Percentiles rank a stretch among this genome's conserved stretches.
Evolutionary conservation across 2,113 vertebrate species (phyloP).

Genomic region (Euleptes europaea): DNA sequence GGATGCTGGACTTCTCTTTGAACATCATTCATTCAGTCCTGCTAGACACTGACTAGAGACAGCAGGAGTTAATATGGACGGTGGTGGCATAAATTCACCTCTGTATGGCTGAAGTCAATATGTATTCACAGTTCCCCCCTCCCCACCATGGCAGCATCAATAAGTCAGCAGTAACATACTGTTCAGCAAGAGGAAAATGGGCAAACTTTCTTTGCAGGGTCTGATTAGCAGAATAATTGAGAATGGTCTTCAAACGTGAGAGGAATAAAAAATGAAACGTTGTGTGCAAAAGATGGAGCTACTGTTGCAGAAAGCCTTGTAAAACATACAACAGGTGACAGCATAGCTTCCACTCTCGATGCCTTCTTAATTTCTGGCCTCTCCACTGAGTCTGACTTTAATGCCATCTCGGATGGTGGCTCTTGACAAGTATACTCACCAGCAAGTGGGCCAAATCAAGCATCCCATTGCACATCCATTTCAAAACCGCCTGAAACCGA

Average conservation of each 20-base stretch:
- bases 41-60: not conserved
- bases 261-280: conserved; percentile 22
- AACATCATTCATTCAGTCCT: not conserved
- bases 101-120: not conserved
- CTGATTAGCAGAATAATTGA: conserved; percentile 13
- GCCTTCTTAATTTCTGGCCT: not conserved
- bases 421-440: conserved; percentile 56
- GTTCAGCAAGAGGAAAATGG: not conserved
- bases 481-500: conserved; percentile 56
- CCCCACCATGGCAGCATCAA: rapidly evolving
- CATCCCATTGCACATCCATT: conserved; percentile 55
- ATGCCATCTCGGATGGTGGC: conserved; percentile 45
- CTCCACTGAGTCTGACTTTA: conserved; percentile 54
- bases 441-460: conserved; percentile 48
- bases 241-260: not conserved
- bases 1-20: not conserved
- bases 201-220: not conserved
- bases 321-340: conserved; percentile 38
- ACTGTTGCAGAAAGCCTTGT: conserved; percentile 48
- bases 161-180: not conserved
- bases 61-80: not conserved
- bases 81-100: not conserved
- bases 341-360: not conserved
- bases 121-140: not conserved
- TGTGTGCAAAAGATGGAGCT: conserved; percentile 34